Percentiles rank a stretch among this genome's conserved stretches.
Evolutionary conservation across 2,797 vertebrate genomes (phyloP).

Genomic region (Falco berigora): DNA sequence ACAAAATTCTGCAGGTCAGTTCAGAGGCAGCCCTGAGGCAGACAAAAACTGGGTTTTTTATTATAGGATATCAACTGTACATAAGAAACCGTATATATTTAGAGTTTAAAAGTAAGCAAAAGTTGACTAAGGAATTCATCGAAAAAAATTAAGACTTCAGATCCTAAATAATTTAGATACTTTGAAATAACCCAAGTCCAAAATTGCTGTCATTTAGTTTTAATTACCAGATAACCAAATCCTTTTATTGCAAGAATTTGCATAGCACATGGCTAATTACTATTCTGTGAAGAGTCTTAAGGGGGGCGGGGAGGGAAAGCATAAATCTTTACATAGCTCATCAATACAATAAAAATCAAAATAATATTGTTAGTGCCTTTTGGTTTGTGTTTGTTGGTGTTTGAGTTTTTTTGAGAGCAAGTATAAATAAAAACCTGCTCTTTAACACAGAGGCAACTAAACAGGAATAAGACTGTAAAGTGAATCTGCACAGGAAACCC

Average conservation of each 20-base stretch:
- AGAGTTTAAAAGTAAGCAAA: neutral
- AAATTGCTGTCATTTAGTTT: neutral
- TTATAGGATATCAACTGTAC: neutral
- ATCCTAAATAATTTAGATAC: neutral
- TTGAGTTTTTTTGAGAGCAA: neutral
- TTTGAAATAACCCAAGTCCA: neutral
- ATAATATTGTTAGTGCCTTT: neutral
- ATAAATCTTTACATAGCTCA: neutral
- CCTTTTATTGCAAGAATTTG: neutral
- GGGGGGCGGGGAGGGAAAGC: neutral
- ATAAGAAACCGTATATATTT: neutral
- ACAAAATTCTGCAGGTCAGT: neutral
- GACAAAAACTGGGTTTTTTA: neutral
- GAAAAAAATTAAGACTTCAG: neutral
- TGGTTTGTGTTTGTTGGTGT: neutral
- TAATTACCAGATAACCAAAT: neutral
- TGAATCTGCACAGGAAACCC: slow-evolving; percentile 5
- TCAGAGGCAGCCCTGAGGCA: neutral
- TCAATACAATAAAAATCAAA: neutral
- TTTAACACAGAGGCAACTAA: neutral
- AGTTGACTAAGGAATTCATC: neutral
- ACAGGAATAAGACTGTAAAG: neutral
- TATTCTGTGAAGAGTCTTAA: neutral
- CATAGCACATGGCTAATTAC: neutral
- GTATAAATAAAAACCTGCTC: neutral